A percentile compares a stretch with the other conserved stretches of the same genome.
Evolutionary conservation across 53 echinoderm and acorn worm genomes (phyloP).

Genomic region (Glandiceps talaboti): DNA sequence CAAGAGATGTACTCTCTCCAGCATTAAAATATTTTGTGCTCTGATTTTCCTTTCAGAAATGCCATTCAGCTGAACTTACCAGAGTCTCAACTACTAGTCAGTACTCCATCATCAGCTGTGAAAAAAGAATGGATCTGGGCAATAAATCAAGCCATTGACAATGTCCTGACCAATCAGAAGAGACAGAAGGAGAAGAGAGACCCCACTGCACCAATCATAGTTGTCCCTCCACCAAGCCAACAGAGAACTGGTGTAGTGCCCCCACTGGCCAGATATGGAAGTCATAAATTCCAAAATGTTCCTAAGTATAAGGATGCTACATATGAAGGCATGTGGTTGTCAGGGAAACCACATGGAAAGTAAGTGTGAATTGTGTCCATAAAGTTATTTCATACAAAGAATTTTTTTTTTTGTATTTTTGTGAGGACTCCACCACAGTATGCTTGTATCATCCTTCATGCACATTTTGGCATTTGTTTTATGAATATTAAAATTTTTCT

Average conservation of each 20-base stretch:
- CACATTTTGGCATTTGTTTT: no score
- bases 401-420: no score
- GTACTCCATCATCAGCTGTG: conserved; percentile 47
- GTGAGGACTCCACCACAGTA: no score
- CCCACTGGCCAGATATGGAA: conserved; percentile 47
- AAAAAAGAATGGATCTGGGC: conserved; percentile 95
- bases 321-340: conserved; percentile 82
- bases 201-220: conserved; percentile 6
- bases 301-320: conserved; percentile 58
- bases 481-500: no score
- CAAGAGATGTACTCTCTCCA: no score
- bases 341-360: conserved; percentile 91
- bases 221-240: neutral
- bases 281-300: conserved; percentile 48
- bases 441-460: no score
- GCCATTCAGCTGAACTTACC: conserved; percentile 75
- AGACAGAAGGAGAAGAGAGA: conserved; percentile 6
- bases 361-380: conserved; percentile 23
- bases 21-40: no score
- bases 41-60: conserved; percentile 52
- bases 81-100: conserved; percentile 45
- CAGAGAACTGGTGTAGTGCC: neutral
- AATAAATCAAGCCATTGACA: conserved; percentile 84
- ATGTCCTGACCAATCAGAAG: conserved; percentile 31
- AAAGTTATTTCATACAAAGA: no score